Base-by-base conservation (phyloP, 2,888 invertebrate genomes). In the Hyalella azteca region DNA sequence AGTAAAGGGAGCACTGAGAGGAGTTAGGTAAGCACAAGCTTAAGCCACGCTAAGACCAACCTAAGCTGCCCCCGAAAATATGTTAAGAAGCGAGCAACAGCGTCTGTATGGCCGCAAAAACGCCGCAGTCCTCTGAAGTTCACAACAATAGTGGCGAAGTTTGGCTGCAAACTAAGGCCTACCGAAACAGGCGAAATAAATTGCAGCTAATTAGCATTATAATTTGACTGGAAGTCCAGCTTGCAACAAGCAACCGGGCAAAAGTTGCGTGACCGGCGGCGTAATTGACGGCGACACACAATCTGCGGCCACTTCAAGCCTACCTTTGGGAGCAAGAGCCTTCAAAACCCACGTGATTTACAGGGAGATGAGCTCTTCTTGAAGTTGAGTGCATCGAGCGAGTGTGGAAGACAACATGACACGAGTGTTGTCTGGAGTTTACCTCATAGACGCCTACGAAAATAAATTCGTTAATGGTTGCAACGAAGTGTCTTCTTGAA, bases 171-270 rank as follows among this genome's bases (percentile, higher is more conserved):
- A 66, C 66, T 66, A 29, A 36, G 66, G 39, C 66, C 66, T n/a
- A 66, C 66, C 36, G 36, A 66, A 66, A 66, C 36, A n/a, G 66
- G 29, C 39, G 36, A 36, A 66, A 66, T 66, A 66, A 66, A 66
- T 36, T 66, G 36, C 32, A 66, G 36, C 66, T 36, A 36, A 66
- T 66, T 66, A 66, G 66, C 66, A 66, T 66, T 66, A 66, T 66
- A 66, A 66, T 66, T 66, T 66, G 66, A 66, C 66, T 66, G 13
- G 36, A 36, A 66, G 66, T 36, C 29, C 19, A 66, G 36, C 66
- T 66, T 66, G 66, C 36, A 36, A 66, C 66, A 66, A 66, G 66
- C 66, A 36, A 36, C 66, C 29, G 3, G 19, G 36, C 36, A 66
- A 66, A 66, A 66, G 66, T 66, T 66, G 36, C 66, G 66, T 36